Percentiles rank a stretch among this genome's conserved stretches.
Evolutionary conservation across 2,888 invertebrate genomes (phyloP).

Genomic region (Hemaris fuciformis): DNA sequence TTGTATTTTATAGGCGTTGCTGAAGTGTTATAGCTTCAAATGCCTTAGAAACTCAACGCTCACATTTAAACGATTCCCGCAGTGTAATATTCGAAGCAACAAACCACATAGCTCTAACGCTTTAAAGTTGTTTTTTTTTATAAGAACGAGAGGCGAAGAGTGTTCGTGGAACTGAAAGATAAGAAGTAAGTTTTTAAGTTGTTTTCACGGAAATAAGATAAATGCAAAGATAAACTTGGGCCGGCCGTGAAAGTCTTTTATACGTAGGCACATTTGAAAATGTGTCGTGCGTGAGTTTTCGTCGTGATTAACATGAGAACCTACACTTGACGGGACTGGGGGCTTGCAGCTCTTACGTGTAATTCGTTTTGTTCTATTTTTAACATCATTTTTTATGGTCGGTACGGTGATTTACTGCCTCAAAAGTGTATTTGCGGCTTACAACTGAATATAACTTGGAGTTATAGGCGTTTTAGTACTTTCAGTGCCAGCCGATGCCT

Average conservation of each 20-base stretch:
- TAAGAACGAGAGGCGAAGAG: constrained; percentile 33
- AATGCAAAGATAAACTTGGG: constrained; percentile 64
- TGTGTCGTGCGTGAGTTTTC: neutral
- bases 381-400: constrained; percentile 51
- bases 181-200: constrained; percentile 51
- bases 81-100: neutral
- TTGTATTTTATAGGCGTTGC: neutral
- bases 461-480: constrained; percentile 58
- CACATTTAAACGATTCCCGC: neutral
- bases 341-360: neutral
- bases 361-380: constrained; percentile 52
- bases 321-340: constrained; percentile 11
- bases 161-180: constrained; percentile 61
- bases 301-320: constrained; percentile 13
- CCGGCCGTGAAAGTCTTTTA: constrained; percentile 54
- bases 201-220: constrained; percentile 73
- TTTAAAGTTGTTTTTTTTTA: constrained; percentile 25
- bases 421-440: constrained; percentile 55
- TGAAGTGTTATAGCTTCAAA: neutral
- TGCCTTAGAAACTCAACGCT: neutral
- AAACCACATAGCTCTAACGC: constrained; percentile 20
- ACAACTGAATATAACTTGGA: constrained; percentile 53
- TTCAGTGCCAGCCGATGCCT: constrained; percentile 53
- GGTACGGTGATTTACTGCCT: constrained; percentile 55
- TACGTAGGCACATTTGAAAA: constrained; percentile 19